Base-by-base conservation (phyloP, 2,113 vertebrate genomes). In the Myotis yumanensis region DNA sequence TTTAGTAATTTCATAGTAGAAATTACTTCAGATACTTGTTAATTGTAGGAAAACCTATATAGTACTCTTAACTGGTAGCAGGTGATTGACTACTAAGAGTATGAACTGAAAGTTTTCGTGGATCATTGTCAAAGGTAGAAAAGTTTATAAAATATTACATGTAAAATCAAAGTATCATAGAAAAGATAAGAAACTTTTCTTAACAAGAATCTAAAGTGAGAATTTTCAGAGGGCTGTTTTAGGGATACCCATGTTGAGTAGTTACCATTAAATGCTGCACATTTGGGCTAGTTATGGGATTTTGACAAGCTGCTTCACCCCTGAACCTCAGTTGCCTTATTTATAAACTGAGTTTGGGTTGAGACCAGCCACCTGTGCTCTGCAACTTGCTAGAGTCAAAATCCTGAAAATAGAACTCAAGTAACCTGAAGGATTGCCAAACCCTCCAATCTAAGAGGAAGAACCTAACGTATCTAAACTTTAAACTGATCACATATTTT, bases 91-190 rank as follows among this genome's bases (percentile, higher is more conserved):
- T 96, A 68, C 92, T 89, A 68, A 95, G 46, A 79, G 18, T 84
- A 83, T 88, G 40, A 40, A 32, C 12, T 93, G 68, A 84, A 95
- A 96, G 93, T 80, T 94, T 89, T 97, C 35, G n/a, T 30, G 89
- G 89, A 96, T 72, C 32, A 57, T 23, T 97, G 90, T 84, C 89
- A 82, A 79, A 86, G 46, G 15, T 25, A 97, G 18, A 85, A 64
- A 96, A 95, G 91, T 95, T 93, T 93, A 90, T 80, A 83, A 90
- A 93, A 87, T 52, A 88, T 68, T 92, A 69, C 20, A 57, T 92
- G 43, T 79, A n/a, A 86, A 94, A 87, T 59, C 22, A 83, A 89
- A 81, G 23, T 46, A 62, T 46, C n/a, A 37, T 75, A 23, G 40
- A 54, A 57, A 81, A 57, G 43, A 48, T 69, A 86, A 43, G 68